Evolutionary conservation across 2,797 vertebrate genomes (phyloP), one percentile per base, ranked within the genome.

Genomic region (Vireo griseus): DNA sequence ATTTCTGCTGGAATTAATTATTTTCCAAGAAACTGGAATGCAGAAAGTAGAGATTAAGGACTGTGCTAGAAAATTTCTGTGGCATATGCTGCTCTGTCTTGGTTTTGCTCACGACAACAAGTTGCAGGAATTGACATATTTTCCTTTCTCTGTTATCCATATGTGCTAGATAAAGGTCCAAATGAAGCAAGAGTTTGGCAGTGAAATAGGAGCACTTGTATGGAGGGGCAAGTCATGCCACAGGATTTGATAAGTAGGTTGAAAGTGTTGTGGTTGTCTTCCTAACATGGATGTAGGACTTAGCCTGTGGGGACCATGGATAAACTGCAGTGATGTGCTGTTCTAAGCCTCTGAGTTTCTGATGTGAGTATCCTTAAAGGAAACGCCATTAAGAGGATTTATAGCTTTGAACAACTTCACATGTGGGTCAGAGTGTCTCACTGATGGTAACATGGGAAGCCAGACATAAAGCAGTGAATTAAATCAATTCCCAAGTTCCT

Each of bases 281-380:
- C 67, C 37, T 24, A 8, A 33, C 4, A 1, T 3, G 24, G 21
- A 2, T 12, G 6, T 20, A 29, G 33, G 59, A 40, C 21, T 83
- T 47, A 15, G 2, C 31, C 51, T 0, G 1, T 45, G 55, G 54
- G 54, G 16, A 31, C 13, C 31, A 1, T 0, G 2, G 66, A 14
- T 57, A n/a, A 40, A 4, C 62, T 55, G 39, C 15, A 13, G 15
- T 24, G 51, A 16, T 40, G 25, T 16, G 76, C 48, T 67, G 12
- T 18, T 68, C 21, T 13, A 24, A 76, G 39, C 62, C 45, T 42
- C 14, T 47, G 4, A 26, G 58, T 9, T 74, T 91, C 26, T 84
- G 33, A 29, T 0, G 1, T 3, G 47, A 58, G 35, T 6, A 11
- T 79, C 40, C 37, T 88, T 44, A 29, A 25, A 51, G 57, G 54